These are phyloP conservation scores for Ceratotherium simum DNA, from an alignment of 2,113 vertebrate species.

Conservation along the genomic window DNA sequence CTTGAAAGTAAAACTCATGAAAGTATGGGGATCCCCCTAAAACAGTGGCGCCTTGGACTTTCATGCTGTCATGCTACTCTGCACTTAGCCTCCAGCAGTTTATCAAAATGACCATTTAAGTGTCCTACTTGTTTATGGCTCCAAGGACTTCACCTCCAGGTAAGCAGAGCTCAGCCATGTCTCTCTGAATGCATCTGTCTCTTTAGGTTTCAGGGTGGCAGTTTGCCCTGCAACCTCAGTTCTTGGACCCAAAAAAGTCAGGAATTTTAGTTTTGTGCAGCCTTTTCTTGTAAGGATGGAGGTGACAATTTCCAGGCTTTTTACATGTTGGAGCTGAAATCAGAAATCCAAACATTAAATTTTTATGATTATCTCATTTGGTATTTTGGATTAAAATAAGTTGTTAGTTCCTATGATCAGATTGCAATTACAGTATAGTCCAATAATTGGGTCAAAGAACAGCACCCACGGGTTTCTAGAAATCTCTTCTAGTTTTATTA, in stretches of 20 bases:
- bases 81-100: neutral
- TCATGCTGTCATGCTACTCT: neutral
- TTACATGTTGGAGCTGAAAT: neutral
- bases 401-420: neutral
- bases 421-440: neutral
- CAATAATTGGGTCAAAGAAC: neutral
- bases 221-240: neutral
- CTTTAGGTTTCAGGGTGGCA: neutral
- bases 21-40: neutral
- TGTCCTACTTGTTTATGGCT: neutral
- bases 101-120: neutral
- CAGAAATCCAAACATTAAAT: neutral
- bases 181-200: neutral
- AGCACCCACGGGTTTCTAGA: neutral
- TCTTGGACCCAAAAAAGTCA: neutral
- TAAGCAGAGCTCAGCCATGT: neutral
- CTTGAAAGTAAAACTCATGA: neutral
- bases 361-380: neutral
- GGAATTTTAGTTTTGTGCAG: neutral
- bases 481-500: neutral
- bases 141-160: neutral
- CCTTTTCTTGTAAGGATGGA: neutral
- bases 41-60: neutral
- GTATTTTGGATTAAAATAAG: conserved; percentile 9
- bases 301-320: neutral